Conservation (phyloP, 1,140 invertebrate genomes). For the Rhopalosiphum padi region DNA sequence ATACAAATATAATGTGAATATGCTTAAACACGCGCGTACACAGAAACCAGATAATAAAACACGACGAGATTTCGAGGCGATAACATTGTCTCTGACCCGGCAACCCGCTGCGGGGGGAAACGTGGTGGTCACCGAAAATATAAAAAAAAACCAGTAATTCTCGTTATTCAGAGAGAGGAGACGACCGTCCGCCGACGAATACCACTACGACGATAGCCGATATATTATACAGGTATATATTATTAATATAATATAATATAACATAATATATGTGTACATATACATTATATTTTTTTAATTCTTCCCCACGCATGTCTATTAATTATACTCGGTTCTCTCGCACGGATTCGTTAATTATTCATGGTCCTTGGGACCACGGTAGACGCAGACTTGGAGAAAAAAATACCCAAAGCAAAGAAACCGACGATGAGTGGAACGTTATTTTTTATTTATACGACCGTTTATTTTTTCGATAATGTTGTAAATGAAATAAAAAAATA, state of each 20-base stretch:
- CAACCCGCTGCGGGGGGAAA: conserved; percentile 2
- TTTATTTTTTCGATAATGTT: conserved; percentile 21
- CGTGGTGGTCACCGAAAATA: conserved; percentile 49
- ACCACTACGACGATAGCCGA: background rate
- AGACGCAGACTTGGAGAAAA: background rate
- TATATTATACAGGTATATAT: conserved; percentile 26
- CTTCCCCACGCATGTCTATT: conserved; percentile 53
- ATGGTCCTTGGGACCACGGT: conserved; percentile 36
- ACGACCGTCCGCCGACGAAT: conserved; percentile 33
- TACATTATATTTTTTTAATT: conserved; percentile 47
- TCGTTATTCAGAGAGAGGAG: conserved; percentile 47
- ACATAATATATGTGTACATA: background rate
- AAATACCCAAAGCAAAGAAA: conserved; percentile 11
- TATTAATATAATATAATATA: conserved; percentile 34
- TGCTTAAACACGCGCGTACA: background rate
- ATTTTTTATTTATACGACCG: background rate
- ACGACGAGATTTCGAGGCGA: conserved; percentile 43
- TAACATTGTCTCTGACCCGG: conserved; percentile 54
- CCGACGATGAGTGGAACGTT: background rate
- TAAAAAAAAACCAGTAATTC: conserved; percentile 55
- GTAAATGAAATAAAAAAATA: background rate
- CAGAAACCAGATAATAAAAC: conserved; percentile 54
- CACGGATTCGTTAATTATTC: conserved; percentile 54
- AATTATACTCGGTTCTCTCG: conserved; percentile 44
- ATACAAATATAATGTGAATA: conserved; percentile 11